Evolutionary conservation across 2,888 invertebrate species (phyloP).

Genomic region (Tenthredo mesomela): DNA sequence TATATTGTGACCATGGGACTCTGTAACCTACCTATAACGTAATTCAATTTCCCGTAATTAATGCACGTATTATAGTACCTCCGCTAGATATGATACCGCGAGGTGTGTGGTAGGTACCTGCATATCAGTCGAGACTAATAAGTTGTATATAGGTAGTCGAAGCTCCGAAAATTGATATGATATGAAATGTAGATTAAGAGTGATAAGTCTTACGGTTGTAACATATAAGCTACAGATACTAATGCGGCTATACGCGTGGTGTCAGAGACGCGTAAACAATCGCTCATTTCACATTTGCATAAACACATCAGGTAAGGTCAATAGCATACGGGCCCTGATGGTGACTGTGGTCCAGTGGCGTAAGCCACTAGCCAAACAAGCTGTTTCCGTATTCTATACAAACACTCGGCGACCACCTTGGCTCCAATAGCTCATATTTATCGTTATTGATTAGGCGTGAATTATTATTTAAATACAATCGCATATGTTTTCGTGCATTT

Average conservation of each 20-base stretch:
- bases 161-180: not conserved
- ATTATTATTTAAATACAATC: constrained; percentile 10
- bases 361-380: constrained; percentile 17
- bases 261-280: constrained; percentile 27
- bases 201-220: not conserved
- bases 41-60: constrained; percentile 35
- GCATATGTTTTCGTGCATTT: not conserved
- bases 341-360: constrained; percentile 30
- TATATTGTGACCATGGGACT: constrained; percentile 18
- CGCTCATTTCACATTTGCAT: constrained; percentile 42
- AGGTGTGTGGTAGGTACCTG: constrained; percentile 5
- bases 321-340: constrained; percentile 51
- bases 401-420: constrained; percentile 29
- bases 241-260: not conserved
- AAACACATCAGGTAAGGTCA: constrained; percentile 52
- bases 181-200: not conserved
- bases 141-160: not conserved
- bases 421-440: constrained; percentile 38
- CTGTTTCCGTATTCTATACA: constrained; percentile 51
- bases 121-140: not conserved
- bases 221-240: not conserved
- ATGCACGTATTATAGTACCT: constrained; percentile 11
- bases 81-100: not conserved
- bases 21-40: not conserved
- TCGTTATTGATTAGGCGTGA: not conserved